Evolutionary conservation across 2,113 vertebrate genomes (phyloP).

Genomic region (Rhinogobius similis): DNA sequence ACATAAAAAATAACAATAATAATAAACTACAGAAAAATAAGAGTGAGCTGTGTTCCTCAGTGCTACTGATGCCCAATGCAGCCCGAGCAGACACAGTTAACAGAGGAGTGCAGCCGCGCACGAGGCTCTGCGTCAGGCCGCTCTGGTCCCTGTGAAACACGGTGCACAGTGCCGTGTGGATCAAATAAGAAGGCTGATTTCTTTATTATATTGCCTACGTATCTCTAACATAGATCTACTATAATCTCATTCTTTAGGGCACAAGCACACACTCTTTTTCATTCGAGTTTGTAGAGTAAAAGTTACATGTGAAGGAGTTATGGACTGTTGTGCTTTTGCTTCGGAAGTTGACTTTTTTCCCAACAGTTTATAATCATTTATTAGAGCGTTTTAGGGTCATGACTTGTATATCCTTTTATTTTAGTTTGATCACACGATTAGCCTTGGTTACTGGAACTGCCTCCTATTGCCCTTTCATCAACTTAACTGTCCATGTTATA

Average conservation of each 20-base stretch:
- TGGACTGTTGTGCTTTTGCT: not conserved
- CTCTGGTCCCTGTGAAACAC: not conserved
- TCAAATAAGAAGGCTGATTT: not conserved
- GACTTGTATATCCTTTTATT: not conserved
- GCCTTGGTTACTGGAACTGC: too few relatives aligned
- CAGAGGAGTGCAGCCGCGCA: constrained; percentile 20
- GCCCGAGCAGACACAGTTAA: constrained; percentile 56
- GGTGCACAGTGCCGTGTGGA: not conserved
- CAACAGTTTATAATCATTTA: not conserved
- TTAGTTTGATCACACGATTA: not conserved
- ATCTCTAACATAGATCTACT: not conserved
- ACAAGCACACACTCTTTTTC: not conserved
- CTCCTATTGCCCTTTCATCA: not conserved
- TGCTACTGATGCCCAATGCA: not conserved
- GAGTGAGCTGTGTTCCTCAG: not conserved
- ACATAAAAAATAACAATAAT: not conserved
- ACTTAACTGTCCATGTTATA: not conserved
- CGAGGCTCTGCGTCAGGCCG: constrained; percentile 35
- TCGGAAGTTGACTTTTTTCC: not conserved
- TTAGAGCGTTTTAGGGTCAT: too few relatives aligned
- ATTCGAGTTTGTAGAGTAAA: not conserved
- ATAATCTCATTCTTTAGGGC: not conserved
- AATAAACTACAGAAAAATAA: not conserved
- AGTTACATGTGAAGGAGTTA: not conserved
- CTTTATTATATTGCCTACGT: not conserved